Base-by-base conservation (phyloP, 2,113 vertebrate genomes). In the Castor canadensis region DNA sequence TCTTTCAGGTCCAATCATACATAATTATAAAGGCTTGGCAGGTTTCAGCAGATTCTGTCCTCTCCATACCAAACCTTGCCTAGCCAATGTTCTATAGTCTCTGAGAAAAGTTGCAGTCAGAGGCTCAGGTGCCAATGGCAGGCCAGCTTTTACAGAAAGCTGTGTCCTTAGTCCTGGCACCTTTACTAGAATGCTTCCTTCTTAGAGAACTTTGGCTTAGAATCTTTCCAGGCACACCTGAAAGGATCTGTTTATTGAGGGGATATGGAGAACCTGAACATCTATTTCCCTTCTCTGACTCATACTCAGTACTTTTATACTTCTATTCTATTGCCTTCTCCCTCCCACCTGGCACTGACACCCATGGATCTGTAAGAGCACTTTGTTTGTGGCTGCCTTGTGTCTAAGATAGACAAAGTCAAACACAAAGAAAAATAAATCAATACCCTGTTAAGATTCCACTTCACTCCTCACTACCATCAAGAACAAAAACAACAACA, bases 251-350 rank as follows among this genome's bases (percentile, higher is more conserved):
- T 6, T 73, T 24, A 35, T 17, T 83, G 35, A 28, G n/a, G 43
- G 30, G 9, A 64, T 5, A n/a, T 5, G 28, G 6, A 4, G 2
- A n/a, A 71, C 8, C 17, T 19, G 66, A 24, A 56, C 15, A 76
- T 0, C 56, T 75, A 13, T 22, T 22, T 67, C 6, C 32, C 56
- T 32, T 43, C 47, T 30, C 47, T 30, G 11, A 60, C 58, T 60
- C 2, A 40, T 60, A 56, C 7, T 69, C 7, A 7, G 5, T 47
- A 20, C 16, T n/a, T 77, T 60, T 82, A 28, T 10, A 9, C 0
- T 43, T 28, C 4, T 19, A 45, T 45, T 56, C 4, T 10, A 30
- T 85, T 0, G 0, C 1, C 15, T 12, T 26, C 10, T 9, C 3
- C 3, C 4, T 15, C 26, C n/a, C 0, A 26, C 12, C 38, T 35